Percentiles rank a stretch among this genome's conserved stretches.
phyloP scores from a whole-genome alignment of 2,888 invertebrate species.

The Drosophila robusta region DNA sequence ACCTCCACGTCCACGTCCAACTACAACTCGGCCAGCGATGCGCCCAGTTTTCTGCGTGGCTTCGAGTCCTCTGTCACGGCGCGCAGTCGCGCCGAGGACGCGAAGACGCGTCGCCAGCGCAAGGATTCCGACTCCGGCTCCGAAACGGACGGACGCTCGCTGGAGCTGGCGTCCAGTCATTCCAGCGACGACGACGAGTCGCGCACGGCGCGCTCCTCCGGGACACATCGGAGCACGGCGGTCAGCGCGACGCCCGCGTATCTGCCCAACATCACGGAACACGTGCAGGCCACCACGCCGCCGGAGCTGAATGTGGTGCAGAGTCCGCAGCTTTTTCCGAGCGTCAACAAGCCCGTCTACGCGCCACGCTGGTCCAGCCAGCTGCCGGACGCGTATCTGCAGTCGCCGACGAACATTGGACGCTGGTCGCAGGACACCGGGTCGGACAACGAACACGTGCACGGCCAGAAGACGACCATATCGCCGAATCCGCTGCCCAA shows the following conservation, averaged over 20 bases:
- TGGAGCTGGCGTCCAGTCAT: conserved; percentile 97
- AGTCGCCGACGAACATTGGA: conserved; percentile 86
- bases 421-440: conserved; percentile 93
- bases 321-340: conserved; percentile 89
- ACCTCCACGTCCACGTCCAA: conserved; percentile 95
- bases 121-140: conserved; percentile 93
- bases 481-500: conserved; percentile 91
- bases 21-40: conserved; percentile 93
- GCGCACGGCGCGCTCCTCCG: conserved; percentile 83
- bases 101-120: conserved; percentile 83
- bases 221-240: conserved; percentile 85
- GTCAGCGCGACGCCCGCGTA: conserved; percentile 86
- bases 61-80: conserved; percentile 82
- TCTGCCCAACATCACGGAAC: conserved; percentile 88
- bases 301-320: conserved; percentile 88
- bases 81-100: conserved; percentile 73
- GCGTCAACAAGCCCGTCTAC: conserved; percentile 88
- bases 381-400: conserved; percentile 88
- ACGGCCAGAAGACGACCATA: conserved; percentile 86
- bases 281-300: conserved; percentile 87
- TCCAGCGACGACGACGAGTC: conserved; percentile 96
- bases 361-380: conserved; percentile 90
- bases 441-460: conserved; percentile 89
- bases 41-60: conserved; percentile 89
- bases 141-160: conserved; percentile 91